These are phyloP conservation scores for Crotalus horridus DNA, from an alignment of 2,113 vertebrate species.

Conservation along the genomic window DNA sequence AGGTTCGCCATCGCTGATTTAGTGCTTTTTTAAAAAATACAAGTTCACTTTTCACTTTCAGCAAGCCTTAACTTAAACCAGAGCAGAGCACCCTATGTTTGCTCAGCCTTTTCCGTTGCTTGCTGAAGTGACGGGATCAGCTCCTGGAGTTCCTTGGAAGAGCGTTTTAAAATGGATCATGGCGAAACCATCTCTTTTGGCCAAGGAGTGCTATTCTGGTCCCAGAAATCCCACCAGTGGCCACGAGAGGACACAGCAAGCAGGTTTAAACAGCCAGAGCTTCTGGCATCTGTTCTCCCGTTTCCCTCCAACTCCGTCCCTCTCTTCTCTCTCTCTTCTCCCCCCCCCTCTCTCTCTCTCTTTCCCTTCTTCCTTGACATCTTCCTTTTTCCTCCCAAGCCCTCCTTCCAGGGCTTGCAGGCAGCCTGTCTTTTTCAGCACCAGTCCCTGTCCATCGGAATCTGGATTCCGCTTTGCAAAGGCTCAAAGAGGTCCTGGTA, in stretches of 20 bases:
- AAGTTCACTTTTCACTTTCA: background rate
- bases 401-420: background rate
- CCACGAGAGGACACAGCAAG: background rate
- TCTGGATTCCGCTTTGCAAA: background rate
- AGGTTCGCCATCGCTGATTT: background rate
- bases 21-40: background rate
- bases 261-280: background rate
- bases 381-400: background rate
- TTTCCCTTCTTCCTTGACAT: conserved; percentile 1
- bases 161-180: background rate
- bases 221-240: background rate
- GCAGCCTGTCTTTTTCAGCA: background rate
- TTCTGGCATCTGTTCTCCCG: background rate
- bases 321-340: background rate
- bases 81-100: background rate
- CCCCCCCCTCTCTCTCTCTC: accelerated
- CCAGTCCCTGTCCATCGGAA: background rate
- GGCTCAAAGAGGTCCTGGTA: background rate
- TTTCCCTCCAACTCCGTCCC: background rate
- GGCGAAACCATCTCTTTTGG: background rate
- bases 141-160: background rate
- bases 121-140: background rate
- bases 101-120: background rate
- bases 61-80: background rate
- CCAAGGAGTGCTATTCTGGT: background rate